Evolutionary conservation across 2,113 vertebrate species (phyloP).

Genomic region (Hydropotes inermis): DNA sequence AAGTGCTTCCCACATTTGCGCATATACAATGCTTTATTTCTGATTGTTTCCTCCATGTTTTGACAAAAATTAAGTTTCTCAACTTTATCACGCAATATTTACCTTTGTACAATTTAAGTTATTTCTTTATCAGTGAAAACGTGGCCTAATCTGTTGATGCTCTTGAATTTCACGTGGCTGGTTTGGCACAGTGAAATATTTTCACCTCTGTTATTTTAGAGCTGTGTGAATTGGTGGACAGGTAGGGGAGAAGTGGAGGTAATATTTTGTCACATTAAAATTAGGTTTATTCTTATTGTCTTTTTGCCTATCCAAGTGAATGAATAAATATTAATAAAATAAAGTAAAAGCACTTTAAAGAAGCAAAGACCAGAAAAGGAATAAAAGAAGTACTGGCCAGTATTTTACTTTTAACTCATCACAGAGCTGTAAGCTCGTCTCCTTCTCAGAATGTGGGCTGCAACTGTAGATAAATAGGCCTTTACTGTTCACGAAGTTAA

Average conservation of each 20-base stretch:
- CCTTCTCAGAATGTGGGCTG: not conserved
- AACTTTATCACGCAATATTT: not conserved
- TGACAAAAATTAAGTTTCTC: not conserved
- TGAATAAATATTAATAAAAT: slow-evolving; percentile 3
- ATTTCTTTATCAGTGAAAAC: not conserved
- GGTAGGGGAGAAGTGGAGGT: not conserved
- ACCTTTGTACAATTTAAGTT: not conserved
- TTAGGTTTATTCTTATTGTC: slow-evolving; percentile 49
- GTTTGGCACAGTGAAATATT: not conserved
- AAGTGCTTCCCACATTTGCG: not conserved
- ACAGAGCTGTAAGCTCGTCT: not conserved
- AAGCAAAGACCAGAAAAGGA: not conserved
- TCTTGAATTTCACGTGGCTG: not conserved
- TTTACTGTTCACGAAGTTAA: not conserved
- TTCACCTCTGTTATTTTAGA: slow-evolving; percentile 56
- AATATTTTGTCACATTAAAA: not conserved
- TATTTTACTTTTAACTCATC: slow-evolving; percentile 5
- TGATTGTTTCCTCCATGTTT: not conserved
- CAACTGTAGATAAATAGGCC: not conserved
- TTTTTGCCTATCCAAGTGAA: slow-evolving; percentile 34
- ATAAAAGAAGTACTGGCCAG: not conserved
- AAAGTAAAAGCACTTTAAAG: slow-evolving; percentile 11
- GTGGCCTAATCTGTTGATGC: not conserved
- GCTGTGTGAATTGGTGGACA: not conserved
- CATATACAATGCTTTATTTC: not conserved